These are phyloP conservation scores for Vireo altiloquus DNA, from an alignment of 2,113 vertebrate genomes.

Conservation along the genomic window DNA sequence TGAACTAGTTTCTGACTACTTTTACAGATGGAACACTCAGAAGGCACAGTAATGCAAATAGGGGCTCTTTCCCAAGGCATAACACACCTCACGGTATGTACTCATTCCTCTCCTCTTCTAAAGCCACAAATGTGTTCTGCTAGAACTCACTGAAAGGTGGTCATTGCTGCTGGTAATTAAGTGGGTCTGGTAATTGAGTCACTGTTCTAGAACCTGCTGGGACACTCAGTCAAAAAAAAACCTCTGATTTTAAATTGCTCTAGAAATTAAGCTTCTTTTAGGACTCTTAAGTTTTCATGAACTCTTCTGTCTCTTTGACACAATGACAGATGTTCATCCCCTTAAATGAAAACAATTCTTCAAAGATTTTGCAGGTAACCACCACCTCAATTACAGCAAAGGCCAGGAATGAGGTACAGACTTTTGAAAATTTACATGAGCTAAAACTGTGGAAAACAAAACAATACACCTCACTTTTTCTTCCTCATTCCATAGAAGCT, in stretches of 20 bases:
- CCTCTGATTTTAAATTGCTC: not conserved
- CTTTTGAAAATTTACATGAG: not conserved
- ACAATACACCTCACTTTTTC: not conserved
- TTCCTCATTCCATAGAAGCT: not conserved
- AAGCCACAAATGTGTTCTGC: not conserved
- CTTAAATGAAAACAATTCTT: not conserved
- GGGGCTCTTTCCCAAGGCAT: constrained; percentile 91
- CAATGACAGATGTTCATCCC: not conserved
- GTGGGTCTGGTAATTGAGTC: not conserved
- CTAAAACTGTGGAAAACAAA: not conserved
- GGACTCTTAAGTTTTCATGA: not conserved
- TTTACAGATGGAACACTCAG: constrained; percentile 88
- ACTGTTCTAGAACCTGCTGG: not conserved
- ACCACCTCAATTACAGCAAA: not conserved
- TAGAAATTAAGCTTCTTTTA: not conserved
- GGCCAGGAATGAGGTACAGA: not conserved
- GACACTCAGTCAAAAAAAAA: not conserved
- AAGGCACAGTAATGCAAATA: constrained; percentile 86
- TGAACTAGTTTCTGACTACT: constrained; percentile 69
- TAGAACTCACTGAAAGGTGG: not conserved
- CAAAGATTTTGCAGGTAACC: not conserved
- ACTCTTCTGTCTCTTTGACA: not conserved
- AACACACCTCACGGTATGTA: constrained; percentile 89
- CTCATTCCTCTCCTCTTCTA: not conserved
- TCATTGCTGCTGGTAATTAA: not conserved